Conservation (phyloP, 2,113 vertebrate species). For the Oriolus oriolus region DNA sequence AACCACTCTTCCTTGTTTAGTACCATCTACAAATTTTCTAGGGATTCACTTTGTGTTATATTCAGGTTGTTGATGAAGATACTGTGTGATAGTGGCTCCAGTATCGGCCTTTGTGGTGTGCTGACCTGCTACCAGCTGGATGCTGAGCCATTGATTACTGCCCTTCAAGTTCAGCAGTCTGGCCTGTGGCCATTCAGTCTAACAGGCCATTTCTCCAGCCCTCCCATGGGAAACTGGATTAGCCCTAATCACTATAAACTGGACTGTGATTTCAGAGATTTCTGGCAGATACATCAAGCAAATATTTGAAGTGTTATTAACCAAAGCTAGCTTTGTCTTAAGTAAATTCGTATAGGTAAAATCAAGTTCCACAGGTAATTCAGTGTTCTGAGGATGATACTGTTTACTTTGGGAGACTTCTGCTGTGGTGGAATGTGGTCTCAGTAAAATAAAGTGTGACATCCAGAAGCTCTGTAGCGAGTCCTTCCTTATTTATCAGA, state of each 20-base stretch:
- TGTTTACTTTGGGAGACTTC: not conserved
- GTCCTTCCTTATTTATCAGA: not conserved
- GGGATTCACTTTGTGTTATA: not conserved
- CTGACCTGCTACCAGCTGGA: not conserved
- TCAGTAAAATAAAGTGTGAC: not conserved
- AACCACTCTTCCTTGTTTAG: not conserved
- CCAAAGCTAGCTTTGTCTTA: not conserved
- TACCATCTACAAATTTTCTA: not conserved
- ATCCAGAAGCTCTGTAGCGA: not conserved
- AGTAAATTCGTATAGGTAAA: not conserved
- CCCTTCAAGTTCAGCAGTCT: not conserved
- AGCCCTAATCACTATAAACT: not conserved
- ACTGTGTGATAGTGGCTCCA: not conserved
- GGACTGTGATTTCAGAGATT: not conserved
- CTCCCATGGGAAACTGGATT: not conserved
- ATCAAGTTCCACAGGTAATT: not conserved
- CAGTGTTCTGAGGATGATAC: not conserved
- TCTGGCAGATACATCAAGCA: not conserved
- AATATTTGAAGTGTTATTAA: not conserved
- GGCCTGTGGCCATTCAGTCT: not conserved
- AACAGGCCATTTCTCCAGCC: not conserved
- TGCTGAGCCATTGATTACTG: not conserved
- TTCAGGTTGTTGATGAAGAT: not conserved
- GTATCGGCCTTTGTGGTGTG: not conserved
- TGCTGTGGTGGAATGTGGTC: not conserved